Percentiles rank a stretch among this genome's conserved stretches.
These are phyloP conservation scores for Chironomus tentans DNA, from an alignment of 2,888 invertebrate genomes.

Conservation along the genomic window DNA sequence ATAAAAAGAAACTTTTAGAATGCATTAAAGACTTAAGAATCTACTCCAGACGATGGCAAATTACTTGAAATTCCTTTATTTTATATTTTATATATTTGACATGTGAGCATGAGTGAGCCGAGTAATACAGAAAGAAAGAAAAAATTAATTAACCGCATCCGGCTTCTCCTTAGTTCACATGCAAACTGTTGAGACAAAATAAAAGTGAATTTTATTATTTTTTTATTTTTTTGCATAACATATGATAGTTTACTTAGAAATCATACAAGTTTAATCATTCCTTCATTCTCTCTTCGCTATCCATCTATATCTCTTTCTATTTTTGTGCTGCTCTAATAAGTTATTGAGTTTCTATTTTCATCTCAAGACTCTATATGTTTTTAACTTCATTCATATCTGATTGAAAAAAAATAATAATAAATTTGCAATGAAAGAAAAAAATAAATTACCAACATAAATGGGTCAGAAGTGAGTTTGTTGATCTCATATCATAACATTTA, in stretches of 20 bases:
- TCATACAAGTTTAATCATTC: background rate
- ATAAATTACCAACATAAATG: background rate
- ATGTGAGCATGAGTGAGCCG: background rate
- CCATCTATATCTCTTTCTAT: too few species aligned
- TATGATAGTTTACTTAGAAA: background rate
- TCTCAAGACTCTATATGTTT: background rate
- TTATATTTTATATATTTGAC: background rate
- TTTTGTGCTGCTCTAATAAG: background rate
- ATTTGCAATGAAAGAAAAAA: background rate
- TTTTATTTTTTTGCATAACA: slow-evolving; percentile 6
- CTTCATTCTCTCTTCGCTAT: background rate
- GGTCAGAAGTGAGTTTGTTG: slow-evolving; percentile 21
- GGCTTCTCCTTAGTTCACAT: slow-evolving; percentile 8
- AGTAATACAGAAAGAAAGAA: background rate
- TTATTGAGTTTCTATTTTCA: slow-evolving; percentile 1
- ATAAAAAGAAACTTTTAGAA: background rate
- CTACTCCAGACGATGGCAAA: background rate
- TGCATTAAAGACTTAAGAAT: background rate
- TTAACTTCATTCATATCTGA: background rate
- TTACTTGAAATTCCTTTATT: background rate
- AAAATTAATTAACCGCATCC: slow-evolving; percentile 24
- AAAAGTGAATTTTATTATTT: slow-evolving; percentile 2
- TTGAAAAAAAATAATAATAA: background rate
- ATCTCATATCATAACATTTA: slow-evolving; percentile 5
- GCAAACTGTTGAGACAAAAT: background rate